Evolutionary conservation across 2,888 invertebrate species (phyloP).

Genomic region (Harpalus rubripes): DNA sequence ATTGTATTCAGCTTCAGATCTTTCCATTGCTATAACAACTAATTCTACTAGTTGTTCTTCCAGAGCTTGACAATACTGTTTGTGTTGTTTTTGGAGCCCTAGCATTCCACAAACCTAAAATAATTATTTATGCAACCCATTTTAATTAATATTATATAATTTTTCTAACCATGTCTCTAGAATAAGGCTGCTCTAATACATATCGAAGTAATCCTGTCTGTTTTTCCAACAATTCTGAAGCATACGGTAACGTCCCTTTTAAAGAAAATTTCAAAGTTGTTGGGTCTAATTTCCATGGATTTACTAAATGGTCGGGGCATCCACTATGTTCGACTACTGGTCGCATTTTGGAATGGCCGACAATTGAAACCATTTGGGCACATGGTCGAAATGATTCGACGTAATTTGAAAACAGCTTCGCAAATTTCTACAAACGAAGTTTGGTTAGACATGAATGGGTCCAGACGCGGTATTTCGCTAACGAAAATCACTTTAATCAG

Average conservation of each 20-base stretch:
- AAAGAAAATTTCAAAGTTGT: slow-evolving; percentile 85
- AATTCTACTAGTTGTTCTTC: slow-evolving; percentile 96
- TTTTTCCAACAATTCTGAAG: slow-evolving; percentile 91
- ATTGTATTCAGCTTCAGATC: slow-evolving; percentile 85
- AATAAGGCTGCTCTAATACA: slow-evolving; percentile 96
- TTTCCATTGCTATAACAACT: slow-evolving; percentile 94
- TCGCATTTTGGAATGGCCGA: slow-evolving; percentile 93
- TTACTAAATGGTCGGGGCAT: slow-evolving; percentile 92
- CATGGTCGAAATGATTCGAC: slow-evolving; percentile 95
- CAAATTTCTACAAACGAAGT: slow-evolving; percentile 89
- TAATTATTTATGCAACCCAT: too few relatives aligned
- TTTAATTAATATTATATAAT: too few relatives aligned
- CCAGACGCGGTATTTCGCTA: too few relatives aligned
- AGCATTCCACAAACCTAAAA: slow-evolving; percentile 89
- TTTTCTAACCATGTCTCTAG: slow-evolving; percentile 87
- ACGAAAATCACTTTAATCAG: too few relatives aligned
- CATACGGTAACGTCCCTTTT: slow-evolving; percentile 91
- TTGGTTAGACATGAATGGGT: too few relatives aligned
- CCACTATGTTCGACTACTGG: slow-evolving; percentile 97
- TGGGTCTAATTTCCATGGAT: slow-evolving; percentile 96
- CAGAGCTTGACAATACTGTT: slow-evolving; percentile 86
- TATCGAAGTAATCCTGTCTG: slow-evolving; percentile 93
- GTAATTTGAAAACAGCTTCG: slow-evolving; percentile 91
- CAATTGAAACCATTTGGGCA: slow-evolving; percentile 97
- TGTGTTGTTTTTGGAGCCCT: slow-evolving; percentile 93